phyloP scores from a whole-genome alignment of 2,113 vertebrate species.

The Rhea americana region DNA sequence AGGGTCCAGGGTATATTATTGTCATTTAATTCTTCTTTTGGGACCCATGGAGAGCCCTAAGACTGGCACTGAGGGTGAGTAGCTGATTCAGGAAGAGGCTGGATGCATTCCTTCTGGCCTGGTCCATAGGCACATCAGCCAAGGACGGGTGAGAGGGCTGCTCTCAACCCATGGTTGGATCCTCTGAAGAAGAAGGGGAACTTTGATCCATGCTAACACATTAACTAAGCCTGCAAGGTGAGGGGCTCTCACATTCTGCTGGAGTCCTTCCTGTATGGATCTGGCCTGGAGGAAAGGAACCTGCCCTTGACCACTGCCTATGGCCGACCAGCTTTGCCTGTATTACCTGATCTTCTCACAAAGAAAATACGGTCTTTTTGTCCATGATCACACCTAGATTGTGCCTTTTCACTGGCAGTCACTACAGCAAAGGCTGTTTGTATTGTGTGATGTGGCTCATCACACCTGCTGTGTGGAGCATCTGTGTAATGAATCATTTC shows the following conservation, averaged over 20 bases:
- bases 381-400: neutral
- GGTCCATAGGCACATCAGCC: neutral
- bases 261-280: neutral
- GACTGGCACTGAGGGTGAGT: neutral
- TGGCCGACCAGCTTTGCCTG: neutral
- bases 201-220: rapidly evolving
- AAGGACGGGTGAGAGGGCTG: neutral
- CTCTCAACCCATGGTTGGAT: neutral
- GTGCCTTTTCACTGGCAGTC: neutral
- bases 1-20: neutral
- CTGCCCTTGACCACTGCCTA: neutral
- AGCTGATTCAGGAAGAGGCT: neutral
- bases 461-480: rapidly evolving
- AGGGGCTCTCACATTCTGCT: neutral
- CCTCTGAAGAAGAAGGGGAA: neutral
- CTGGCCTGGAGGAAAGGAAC: neutral
- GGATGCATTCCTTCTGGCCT: neutral
- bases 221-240: neutral
- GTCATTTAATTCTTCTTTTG: neutral
- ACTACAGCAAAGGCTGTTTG: too few relatives aligned
- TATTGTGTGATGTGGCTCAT: rapidly evolving
- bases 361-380: too few relatives aligned
- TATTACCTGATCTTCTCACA: neutral
- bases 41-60: neutral
- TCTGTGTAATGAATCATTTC: neutral